Evolutionary conservation across 2,113 vertebrate species (phyloP).

Genomic region (Hypanus sabinus): DNA sequence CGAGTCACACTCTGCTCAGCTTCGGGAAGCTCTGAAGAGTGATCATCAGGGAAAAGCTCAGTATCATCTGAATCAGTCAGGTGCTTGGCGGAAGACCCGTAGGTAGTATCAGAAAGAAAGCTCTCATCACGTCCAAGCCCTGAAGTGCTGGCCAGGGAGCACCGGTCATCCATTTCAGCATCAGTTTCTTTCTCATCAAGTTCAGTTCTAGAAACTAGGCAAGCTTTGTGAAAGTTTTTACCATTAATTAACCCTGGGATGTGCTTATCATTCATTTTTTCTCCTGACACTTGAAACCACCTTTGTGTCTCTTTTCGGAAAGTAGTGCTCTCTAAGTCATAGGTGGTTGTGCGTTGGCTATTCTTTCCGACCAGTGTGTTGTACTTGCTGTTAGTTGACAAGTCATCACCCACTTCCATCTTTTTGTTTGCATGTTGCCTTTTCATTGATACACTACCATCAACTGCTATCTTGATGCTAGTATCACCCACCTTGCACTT

Average conservation of each 20-base stretch:
- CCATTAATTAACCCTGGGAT: slow-evolving; percentile 60
- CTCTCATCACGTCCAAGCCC: slow-evolving; percentile 62
- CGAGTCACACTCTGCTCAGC: slow-evolving; percentile 66
- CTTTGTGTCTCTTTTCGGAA: slow-evolving; percentile 77
- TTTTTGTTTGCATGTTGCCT: slow-evolving; percentile 60
- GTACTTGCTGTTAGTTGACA: slow-evolving; percentile 66
- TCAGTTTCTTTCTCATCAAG: slow-evolving; percentile 61
- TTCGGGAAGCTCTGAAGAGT: slow-evolving; percentile 63
- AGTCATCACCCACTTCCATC: slow-evolving; percentile 63
- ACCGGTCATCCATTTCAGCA: slow-evolving; percentile 55
- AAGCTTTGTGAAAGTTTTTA: slow-evolving; percentile 60
- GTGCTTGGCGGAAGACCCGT: slow-evolving; percentile 70
- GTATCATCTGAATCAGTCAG: slow-evolving; percentile 56
- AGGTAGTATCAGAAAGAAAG: slow-evolving; percentile 61
- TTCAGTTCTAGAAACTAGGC: slow-evolving; percentile 62
- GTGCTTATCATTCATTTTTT: slow-evolving; percentile 67
- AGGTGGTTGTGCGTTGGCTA: slow-evolving; percentile 73
- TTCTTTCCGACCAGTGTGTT: slow-evolving; percentile 76
- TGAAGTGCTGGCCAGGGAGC: slow-evolving; percentile 48
- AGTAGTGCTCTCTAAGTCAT: slow-evolving; percentile 82
- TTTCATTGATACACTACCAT: slow-evolving; percentile 59
- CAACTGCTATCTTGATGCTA: slow-evolving; percentile 59
- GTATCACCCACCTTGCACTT: slow-evolving; percentile 69
- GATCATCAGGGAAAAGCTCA: slow-evolving; percentile 58
- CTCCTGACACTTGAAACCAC: slow-evolving; percentile 66